Conservation (phyloP, 2,888 invertebrate species). For the Ichneumon xanthorius region DNA sequence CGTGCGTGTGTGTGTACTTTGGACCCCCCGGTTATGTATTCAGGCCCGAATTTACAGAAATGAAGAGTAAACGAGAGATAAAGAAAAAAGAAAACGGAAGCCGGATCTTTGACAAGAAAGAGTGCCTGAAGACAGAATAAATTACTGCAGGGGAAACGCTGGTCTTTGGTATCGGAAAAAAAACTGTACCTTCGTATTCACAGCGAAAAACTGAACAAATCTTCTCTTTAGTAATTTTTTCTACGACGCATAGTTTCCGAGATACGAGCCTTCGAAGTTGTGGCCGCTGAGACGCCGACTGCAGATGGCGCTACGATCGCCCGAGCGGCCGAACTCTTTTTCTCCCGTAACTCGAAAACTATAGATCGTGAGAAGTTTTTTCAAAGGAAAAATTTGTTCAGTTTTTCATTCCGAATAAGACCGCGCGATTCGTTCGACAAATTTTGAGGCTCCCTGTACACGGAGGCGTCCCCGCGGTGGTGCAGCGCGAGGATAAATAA, state of each 20-base stretch:
- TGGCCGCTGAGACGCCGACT: too few species aligned
- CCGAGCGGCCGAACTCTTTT: not conserved
- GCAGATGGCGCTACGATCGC: not conserved
- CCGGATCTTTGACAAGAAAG: conserved; percentile 6
- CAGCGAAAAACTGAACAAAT: not conserved
- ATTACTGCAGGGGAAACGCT: not conserved
- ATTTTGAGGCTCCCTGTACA: not conserved
- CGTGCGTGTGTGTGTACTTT: not conserved
- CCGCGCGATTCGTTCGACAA: not conserved
- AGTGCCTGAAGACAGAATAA: not conserved
- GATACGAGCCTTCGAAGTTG: not conserved
- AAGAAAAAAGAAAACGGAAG: conserved; percentile 3
- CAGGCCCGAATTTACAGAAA: not conserved
- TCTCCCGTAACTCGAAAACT: not conserved
- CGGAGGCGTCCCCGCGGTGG: not conserved
- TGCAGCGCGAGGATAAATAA: conserved; percentile 33
- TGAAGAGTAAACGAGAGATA: conserved; percentile 1
- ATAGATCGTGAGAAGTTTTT: not conserved
- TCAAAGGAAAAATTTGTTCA: not conserved
- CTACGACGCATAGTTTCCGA: not conserved
- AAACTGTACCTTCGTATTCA: not conserved
- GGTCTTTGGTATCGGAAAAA: not conserved
- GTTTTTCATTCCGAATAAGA: not conserved
- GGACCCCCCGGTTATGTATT: conserved; percentile 2
- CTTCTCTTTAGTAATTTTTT: not conserved